These are phyloP conservation scores for Vicugna pacos DNA, from an alignment of 2,113 vertebrate genomes.

Conservation along the genomic window DNA sequence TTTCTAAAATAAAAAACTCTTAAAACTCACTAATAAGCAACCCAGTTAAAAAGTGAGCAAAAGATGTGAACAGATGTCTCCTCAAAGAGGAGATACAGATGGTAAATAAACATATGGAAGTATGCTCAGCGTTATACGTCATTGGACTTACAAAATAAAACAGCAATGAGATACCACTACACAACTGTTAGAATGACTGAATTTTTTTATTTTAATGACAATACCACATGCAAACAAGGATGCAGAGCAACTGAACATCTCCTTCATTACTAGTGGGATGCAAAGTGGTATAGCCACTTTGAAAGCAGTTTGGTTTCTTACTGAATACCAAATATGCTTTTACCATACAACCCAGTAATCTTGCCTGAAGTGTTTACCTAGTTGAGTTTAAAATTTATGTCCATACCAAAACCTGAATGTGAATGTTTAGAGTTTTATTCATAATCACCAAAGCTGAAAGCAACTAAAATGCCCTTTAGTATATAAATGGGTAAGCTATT, in stretches of 20 bases:
- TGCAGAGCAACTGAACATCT: background rate
- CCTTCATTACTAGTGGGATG: background rate
- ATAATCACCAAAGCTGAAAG: background rate
- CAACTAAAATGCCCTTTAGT: background rate
- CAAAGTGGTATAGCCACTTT: background rate
- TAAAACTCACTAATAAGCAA: background rate
- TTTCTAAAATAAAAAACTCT: background rate
- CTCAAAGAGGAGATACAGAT: background rate
- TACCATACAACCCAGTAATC: background rate
- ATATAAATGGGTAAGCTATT: background rate
- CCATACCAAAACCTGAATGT: background rate
- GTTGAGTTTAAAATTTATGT: background rate
- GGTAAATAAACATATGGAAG: background rate
- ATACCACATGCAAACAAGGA: background rate
- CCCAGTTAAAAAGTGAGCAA: background rate
- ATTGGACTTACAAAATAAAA: background rate
- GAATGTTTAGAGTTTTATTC: background rate
- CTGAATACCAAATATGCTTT: background rate
- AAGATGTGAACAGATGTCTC: background rate
- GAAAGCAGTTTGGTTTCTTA: slow-evolving; percentile 5
- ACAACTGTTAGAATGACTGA: background rate
- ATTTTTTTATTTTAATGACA: background rate
- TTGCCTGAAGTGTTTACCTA: background rate
- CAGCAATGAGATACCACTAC: background rate
- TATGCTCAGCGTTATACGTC: background rate